These are phyloP conservation scores for Alectura lathami DNA, from an alignment of 2,113 vertebrate species.

Conservation along the genomic window DNA sequence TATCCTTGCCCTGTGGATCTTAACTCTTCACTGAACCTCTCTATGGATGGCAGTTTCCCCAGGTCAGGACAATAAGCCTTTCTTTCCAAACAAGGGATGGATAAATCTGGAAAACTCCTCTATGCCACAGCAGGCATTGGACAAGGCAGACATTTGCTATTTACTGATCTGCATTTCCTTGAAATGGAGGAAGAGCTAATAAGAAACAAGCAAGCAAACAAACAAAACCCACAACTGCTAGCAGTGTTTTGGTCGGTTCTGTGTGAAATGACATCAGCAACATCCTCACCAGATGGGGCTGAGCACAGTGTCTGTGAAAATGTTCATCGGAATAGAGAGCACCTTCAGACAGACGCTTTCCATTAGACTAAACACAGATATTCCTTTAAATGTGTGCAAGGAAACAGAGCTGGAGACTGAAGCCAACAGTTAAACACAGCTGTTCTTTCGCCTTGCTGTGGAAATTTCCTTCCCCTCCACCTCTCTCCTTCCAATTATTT, in stretches of 20 bases:
- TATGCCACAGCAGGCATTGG: not conserved
- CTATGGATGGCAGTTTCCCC: not conserved
- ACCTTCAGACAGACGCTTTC: conserved; percentile 45
- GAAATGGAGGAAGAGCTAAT: not conserved
- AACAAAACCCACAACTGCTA: not conserved
- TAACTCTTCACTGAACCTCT: not conserved
- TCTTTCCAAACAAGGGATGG: not conserved
- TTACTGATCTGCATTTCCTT: not conserved
- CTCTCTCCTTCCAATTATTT: not conserved
- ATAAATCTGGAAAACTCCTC: not conserved
- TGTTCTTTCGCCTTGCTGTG: not conserved
- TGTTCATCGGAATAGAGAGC: not conserved
- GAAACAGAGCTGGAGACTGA: conserved; percentile 13
- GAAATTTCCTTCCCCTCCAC: not conserved
- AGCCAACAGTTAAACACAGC: conserved; percentile 31
- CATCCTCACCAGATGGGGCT: not conserved
- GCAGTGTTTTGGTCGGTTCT: not conserved
- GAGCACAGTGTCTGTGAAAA: conserved; percentile 30
- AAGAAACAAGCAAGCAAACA: too few relatives aligned
- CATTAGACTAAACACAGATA: conserved; percentile 60
- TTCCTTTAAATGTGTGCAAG: conserved; percentile 11
- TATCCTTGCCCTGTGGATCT: not conserved
- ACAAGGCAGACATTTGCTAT: not conserved
- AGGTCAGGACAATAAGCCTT: not conserved
- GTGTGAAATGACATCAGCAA: conserved; percentile 10